Base-by-base conservation (phyloP, 1,140 invertebrate species). In the Diuraphis noxia region DNA sequence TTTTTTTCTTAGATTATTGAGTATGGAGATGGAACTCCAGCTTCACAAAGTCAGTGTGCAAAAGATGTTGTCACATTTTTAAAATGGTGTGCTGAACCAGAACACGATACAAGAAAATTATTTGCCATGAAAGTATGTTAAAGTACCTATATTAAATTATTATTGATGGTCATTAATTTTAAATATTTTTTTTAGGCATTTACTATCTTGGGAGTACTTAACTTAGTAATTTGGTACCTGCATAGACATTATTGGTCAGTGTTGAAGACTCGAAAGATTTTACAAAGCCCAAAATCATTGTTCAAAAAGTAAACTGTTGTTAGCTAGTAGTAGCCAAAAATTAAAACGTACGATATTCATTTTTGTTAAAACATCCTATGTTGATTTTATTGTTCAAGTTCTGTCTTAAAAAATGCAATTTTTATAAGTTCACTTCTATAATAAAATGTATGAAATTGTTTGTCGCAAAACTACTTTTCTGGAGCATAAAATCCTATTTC, bases 11-110 rank as follows among this genome's bases (percentile, higher is more conserved):
- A 97, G 94, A 94, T 94, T 77, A 95, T 98, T 91, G 97, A 98
- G 93, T 98, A 96, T 93, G 94, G 94, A 92, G 98, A 98, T 94
- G 97, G 97, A 92, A 99, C 99, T 92, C 97, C 98, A 92, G 96
- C 99, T 79, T 97, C 97, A 92, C 96, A 97, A 91, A 98, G 97
- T 94, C 99, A 99, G 95, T 94, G 99, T 93, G 98, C 99, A 92
- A 99, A 99, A 95, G 99, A 99, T 95, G 96, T 99, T 36, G 94
- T 95, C 88, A 97, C 96, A 92, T 99, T 99, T 96, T 96, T 99
- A 63, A 96, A 96, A 94, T 99, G 99, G 98, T 96, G 97, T 92
- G 96, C 97, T 5, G 98, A 99, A 94, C 97, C 97, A 5, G 98
- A 99, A 94, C 96, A 97, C 92, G 99, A 99, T 94, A 96, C 96